Percentiles rank a stretch among this genome's conserved stretches.
These are phyloP conservation scores for Poecilia velifera DNA, from an alignment of 2,797 vertebrate species.

Conservation along the genomic window DNA sequence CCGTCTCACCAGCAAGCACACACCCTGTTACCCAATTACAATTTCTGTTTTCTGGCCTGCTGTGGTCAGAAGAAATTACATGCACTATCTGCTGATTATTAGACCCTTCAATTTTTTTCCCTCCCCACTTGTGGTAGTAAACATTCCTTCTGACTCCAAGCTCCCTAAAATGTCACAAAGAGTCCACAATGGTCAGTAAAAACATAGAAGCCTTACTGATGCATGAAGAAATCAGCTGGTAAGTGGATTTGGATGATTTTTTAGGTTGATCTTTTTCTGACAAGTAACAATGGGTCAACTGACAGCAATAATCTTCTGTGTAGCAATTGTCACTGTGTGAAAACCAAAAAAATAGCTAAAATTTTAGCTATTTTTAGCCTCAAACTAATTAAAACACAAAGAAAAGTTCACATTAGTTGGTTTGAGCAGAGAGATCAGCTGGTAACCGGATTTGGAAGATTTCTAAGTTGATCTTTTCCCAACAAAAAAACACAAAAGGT, in stretches of 20 bases:
- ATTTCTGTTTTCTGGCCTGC: conserved; percentile 37
- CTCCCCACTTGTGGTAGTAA: conserved; percentile 16
- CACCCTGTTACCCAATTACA: conserved; percentile 51
- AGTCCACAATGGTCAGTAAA: conserved; percentile 42
- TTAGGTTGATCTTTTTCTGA: not conserved
- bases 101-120: conserved; percentile 30
- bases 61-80: conserved; percentile 35
- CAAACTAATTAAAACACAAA: conserved; percentile 7
- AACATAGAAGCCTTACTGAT: not conserved
- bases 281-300: not conserved
- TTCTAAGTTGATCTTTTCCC: not conserved
- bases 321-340: not conserved
- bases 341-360: not conserved
- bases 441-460: not conserved
- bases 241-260: not conserved
- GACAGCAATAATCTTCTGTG: not conserved
- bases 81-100: conserved; percentile 28
- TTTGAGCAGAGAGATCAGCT: not conserved
- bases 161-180: conserved; percentile 46
- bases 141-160: conserved; percentile 24
- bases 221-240: not conserved
- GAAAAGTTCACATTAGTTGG: conserved; percentile 40
- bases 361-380: not conserved
- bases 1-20: conserved; percentile 38
- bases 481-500: too few relatives aligned